Percentiles rank a stretch among this genome's conserved stretches.
These are phyloP conservation scores for Lasioglossum morio DNA, from an alignment of 2,888 invertebrate genomes.

Conservation along the genomic window DNA sequence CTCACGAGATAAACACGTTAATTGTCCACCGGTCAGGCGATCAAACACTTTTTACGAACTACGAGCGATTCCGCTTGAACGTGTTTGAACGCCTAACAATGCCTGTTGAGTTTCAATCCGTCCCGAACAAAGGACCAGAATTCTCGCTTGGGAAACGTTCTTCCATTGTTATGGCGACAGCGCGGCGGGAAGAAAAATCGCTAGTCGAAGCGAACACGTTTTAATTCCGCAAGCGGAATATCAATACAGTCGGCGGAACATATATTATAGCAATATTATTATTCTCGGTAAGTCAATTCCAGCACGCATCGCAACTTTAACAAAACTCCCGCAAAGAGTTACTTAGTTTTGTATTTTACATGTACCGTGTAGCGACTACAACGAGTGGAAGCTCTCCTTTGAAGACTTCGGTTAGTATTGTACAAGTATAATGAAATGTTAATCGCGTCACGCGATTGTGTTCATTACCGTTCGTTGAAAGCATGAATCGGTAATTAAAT, in stretches of 20 bases:
- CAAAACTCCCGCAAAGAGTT: neutral
- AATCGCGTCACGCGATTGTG: neutral
- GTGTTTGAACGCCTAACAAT: neutral
- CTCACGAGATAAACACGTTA: neutral
- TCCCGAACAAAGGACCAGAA: neutral
- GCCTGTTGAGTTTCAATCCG: neutral
- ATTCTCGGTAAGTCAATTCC: neutral
- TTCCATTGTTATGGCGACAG: neutral
- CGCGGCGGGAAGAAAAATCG: neutral
- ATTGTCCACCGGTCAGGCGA: neutral
- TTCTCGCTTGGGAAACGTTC: neutral
- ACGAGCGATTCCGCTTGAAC: neutral
- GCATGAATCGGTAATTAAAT: too few species aligned
- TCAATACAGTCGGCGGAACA: neutral
- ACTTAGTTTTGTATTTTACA: neutral
- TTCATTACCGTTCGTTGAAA: neutral
- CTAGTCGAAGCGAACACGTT: neutral
- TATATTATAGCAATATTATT: neutral
- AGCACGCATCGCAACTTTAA: neutral
- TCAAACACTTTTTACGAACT: neutral
- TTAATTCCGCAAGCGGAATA: neutral
- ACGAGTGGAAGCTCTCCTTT: neutral
- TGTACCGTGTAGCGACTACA: neutral
- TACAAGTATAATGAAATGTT: neutral
- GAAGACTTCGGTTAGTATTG: neutral